A percentile compares a stretch with the other conserved stretches of the same genome.
These are phyloP conservation scores for Cancer borealis DNA, from an alignment of 2,888 invertebrate species.

Conservation along the genomic window DNA sequence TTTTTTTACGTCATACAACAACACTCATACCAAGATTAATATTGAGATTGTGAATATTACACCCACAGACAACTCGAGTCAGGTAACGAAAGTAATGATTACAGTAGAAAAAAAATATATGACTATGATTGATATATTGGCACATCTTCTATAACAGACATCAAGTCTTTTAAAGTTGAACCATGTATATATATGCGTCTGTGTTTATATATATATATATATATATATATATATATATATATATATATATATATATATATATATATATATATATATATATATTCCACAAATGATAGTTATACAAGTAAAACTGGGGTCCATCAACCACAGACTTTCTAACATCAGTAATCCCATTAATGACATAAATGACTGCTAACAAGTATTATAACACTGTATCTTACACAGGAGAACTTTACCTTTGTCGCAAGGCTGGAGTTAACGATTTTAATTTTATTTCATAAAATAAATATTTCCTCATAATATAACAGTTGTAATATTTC, in stretches of 20 bases:
- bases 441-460: not conserved
- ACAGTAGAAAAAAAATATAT: too few species aligned
- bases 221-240: conserved; percentile 58
- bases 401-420: not conserved
- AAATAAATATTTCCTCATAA: not conserved
- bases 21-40: too few species aligned
- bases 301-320: too few species aligned
- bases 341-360: not conserved
- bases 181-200: conserved; percentile 35
- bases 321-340: too few species aligned
- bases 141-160: not conserved
- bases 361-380: not conserved
- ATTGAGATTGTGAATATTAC: too few species aligned
- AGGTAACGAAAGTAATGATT: too few species aligned
- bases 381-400: not conserved
- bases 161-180: conserved; percentile 18
- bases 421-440: not conserved
- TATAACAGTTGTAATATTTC: not conserved
- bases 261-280: conserved; percentile 60
- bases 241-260: conserved; percentile 61
- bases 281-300: not conserved
- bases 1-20: too few species aligned
- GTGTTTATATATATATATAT: conserved; percentile 51
- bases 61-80: too few species aligned
- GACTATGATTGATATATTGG: too few species aligned